Base-by-base conservation (phyloP, 2,113 vertebrate species). In the Pachycephala philippinensis region DNA sequence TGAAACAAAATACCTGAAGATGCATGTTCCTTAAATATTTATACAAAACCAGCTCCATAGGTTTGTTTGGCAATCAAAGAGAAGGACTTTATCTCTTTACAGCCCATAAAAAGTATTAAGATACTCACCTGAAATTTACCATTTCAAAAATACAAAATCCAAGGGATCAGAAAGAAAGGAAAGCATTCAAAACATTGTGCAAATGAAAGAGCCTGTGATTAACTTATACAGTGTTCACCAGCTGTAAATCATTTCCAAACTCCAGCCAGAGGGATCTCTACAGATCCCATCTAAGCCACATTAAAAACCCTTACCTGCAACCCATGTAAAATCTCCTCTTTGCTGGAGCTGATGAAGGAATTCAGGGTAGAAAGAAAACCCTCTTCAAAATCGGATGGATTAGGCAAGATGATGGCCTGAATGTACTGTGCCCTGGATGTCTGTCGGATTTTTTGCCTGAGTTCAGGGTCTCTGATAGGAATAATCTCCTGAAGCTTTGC, bases 271-370 rank as follows among this genome's bases (percentile, higher is more conserved):
- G 11, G 45, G 35, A 61, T 72, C 54, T 87, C 71, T 68, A 91
- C 3, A 87, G 10, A 91, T 83, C 54, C 81, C 33, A 85, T 7
- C 75, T 22, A 31, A 6, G 90, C 56, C 28, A 15, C 15, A 52
- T 17, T 86, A 65, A 81, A 60, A 78, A 35, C 60, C 96, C 98
- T 98, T 98, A 99, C 99, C 99, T 99, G 99, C 95, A 99, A 98
- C 98, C 98, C 99, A 98, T 98, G 99, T 98, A 99, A 99, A 97
- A 99, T 99, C 95, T 99, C 98, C 97, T 99, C 98, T 97, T 99
- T 99, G 97, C 99, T 99, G 98, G 99, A 99, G 97, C 98, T 99
- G 98, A 99, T 99, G 97, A 99, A 99, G 90, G 99, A 99, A 11
- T 98, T 98, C 88, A 99, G 99, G 10, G 99, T 99, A 96, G 99